A percentile compares a stretch with the other conserved stretches of the same genome.
phyloP scores from a whole-genome alignment of 2,797 vertebrate genomes.

The Poecilia velifera region DNA sequence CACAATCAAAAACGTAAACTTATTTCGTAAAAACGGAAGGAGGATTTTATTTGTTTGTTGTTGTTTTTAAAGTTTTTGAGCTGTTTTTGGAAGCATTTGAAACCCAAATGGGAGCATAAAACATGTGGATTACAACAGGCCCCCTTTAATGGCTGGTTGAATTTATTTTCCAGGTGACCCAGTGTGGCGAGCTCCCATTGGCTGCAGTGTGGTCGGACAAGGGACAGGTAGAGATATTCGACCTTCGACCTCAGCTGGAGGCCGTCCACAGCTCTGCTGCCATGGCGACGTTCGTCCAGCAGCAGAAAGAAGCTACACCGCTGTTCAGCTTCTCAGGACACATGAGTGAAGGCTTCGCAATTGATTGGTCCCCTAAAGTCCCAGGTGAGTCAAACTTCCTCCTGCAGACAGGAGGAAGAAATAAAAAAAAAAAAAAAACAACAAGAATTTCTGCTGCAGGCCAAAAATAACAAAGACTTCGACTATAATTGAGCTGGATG shows the following conservation, averaged over 20 bases:
- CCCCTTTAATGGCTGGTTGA: neutral
- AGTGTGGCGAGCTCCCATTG: conserved; percentile 77
- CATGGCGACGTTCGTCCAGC: conserved; percentile 83
- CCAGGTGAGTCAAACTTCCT: conserved; percentile 77
- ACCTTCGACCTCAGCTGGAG: conserved; percentile 82
- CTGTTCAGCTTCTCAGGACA: conserved; percentile 90
- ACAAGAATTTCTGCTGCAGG: neutral
- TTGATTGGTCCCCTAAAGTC: conserved; percentile 90
- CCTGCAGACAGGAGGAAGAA: neutral
- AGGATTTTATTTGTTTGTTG: too few relatives aligned
- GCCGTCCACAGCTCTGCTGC: conserved; percentile 85
- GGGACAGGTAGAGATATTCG: conserved; percentile 90
- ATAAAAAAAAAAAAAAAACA: too few relatives aligned
- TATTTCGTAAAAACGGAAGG: too few relatives aligned
- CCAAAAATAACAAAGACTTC: neutral
- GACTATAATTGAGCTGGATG: neutral
- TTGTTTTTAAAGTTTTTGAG: too few relatives aligned
- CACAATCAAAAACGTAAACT: neutral
- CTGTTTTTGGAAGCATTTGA: too few relatives aligned
- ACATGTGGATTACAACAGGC: too few relatives aligned
- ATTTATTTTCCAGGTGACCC: conserved; percentile 79
- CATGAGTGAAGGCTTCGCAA: conserved; percentile 91
- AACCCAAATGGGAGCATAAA: too few relatives aligned
- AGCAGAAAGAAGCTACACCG: conserved; percentile 84
- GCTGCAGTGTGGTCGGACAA: conserved; percentile 93